These are phyloP conservation scores for Craseonycteris thonglongyai DNA, from an alignment of 2,113 vertebrate species.

Conservation along the genomic window DNA sequence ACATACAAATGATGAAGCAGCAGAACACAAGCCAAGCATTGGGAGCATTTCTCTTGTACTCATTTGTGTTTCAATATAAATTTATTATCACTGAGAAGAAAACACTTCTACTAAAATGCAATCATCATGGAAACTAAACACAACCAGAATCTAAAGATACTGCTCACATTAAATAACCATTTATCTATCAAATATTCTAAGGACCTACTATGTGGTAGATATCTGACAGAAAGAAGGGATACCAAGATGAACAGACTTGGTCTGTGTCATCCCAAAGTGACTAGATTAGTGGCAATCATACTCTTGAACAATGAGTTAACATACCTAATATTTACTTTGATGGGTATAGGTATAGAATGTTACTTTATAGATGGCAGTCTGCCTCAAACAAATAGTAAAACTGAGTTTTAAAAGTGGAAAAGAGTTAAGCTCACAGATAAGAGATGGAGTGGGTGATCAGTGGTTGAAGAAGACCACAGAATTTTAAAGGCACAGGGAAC, in stretches of 20 bases:
- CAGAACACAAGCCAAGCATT: neutral
- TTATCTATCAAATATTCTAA: neutral
- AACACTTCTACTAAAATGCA: neutral
- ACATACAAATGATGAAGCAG: neutral
- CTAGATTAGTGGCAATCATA: neutral
- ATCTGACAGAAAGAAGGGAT: neutral
- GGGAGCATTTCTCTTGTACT: neutral
- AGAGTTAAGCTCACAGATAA: neutral
- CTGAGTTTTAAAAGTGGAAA: neutral
- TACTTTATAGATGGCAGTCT: neutral
- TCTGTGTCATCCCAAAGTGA: neutral
- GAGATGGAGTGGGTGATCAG: neutral
- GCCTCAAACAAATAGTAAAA: neutral
- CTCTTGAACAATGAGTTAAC: neutral
- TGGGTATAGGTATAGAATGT: neutral
- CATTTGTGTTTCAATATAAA: neutral
- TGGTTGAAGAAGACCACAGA: neutral
- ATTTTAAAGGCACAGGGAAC: neutral
- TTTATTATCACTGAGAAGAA: slow-evolving; percentile 13
- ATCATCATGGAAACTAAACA: neutral
- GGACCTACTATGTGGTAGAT: neutral
- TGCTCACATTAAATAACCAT: neutral
- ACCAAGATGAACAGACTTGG: neutral
- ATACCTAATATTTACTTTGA: neutral
- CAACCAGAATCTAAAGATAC: neutral